A percentile compares a stretch with the other conserved stretches of the same genome.
phyloP scores from a whole-genome alignment of 1,140 invertebrate genomes.

The Branchinecta lindahli region DNA sequence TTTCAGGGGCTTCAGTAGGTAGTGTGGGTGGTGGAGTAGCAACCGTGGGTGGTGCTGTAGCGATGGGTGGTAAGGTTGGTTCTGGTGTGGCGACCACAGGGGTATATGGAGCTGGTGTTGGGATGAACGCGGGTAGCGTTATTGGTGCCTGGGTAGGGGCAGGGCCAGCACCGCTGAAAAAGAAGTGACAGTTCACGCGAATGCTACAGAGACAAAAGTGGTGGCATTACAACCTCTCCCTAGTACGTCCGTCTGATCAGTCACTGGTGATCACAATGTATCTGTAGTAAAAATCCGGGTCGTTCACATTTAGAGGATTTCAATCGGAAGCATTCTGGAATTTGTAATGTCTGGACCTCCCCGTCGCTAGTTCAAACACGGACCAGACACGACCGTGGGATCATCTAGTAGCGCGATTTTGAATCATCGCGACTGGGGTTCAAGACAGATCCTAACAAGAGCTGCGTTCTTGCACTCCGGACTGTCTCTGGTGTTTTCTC shows the following conservation, averaged over 20 bases:
- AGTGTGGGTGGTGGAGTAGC: neutral
- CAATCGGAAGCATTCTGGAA: too few relatives aligned
- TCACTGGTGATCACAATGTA: neutral
- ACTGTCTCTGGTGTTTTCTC: too few relatives aligned
- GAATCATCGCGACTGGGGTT: too few relatives aligned
- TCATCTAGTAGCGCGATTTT: too few relatives aligned
- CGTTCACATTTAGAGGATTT: too few relatives aligned
- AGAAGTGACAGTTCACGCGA: neutral
- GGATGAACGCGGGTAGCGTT: neutral
- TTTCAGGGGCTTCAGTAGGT: neutral
- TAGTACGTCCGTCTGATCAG: neutral
- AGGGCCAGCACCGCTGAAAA: constrained; percentile 3
- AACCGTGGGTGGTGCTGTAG: neutral
- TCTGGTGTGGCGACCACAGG: neutral
- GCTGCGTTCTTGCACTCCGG: too few relatives aligned
- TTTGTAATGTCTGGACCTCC: too few relatives aligned
- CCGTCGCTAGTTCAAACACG: too few relatives aligned
- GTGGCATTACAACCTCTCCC: neutral
- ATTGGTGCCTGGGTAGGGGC: neutral
- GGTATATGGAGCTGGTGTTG: neutral
- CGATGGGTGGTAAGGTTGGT: neutral
- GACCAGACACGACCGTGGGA: too few relatives aligned
- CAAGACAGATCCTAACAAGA: too few relatives aligned
- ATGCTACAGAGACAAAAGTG: neutral
- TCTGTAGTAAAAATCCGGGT: neutral